A percentile compares a stretch with the other conserved stretches of the same genome.
phyloP scores from a whole-genome alignment of 2,113 vertebrate species.

The Pseudopipra pipra region DNA sequence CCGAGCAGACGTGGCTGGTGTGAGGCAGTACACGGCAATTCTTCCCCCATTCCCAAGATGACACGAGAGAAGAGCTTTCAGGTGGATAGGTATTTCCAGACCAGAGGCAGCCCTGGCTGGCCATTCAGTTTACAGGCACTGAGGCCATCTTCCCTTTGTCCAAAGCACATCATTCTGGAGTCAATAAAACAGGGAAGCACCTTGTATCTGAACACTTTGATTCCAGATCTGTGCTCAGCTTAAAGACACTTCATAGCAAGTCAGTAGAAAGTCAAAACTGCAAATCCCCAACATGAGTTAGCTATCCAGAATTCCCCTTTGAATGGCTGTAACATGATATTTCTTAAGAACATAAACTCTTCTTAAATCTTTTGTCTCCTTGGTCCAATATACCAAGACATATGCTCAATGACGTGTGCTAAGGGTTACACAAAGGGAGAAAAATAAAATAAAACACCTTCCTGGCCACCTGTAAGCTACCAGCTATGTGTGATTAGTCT shows the following conservation, averaged over 20 bases:
- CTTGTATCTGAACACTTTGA: not conserved
- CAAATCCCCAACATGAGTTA: not conserved
- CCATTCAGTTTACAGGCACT: not conserved
- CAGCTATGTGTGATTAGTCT: not conserved
- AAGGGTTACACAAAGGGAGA: not conserved
- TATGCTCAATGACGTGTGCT: not conserved
- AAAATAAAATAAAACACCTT: slow-evolving; percentile 27
- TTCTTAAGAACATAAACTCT: slow-evolving; percentile 23
- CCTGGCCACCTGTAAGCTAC: slow-evolving; percentile 2
- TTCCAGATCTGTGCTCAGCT: not conserved
- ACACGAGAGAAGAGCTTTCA: not conserved
- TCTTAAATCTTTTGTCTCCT: slow-evolving; percentile 6
- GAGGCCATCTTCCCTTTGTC: not conserved
- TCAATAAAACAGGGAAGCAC: not conserved
- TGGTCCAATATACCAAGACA: slow-evolving; percentile 17
- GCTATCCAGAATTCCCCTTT: not conserved
- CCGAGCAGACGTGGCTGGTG: not conserved
- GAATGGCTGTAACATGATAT: not conserved
- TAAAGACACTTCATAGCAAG: not conserved
- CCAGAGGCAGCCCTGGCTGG: not conserved
- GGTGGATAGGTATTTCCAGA: not conserved
- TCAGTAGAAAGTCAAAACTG: not conserved
- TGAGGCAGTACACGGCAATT: not conserved
- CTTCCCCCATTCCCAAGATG: not conserved
- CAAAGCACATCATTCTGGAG: not conserved